phyloP scores from a whole-genome alignment of 2,113 vertebrate species.

The Dunckerocampus dactyliophorus region DNA sequence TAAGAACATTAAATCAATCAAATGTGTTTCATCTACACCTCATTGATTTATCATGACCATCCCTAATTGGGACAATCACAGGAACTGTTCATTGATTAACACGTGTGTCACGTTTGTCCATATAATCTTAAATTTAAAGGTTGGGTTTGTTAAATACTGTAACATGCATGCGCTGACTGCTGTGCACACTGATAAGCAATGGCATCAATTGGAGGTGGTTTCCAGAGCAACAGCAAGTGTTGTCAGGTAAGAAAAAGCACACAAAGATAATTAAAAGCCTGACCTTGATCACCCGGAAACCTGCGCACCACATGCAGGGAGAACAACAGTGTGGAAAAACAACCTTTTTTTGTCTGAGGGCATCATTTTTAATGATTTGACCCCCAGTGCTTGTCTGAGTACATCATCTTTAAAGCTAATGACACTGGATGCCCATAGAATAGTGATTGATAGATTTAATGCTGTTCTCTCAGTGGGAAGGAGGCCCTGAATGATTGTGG shows the following conservation, averaged over 20 bases:
- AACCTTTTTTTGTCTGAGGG: conserved; percentile 34
- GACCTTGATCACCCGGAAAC: conserved; percentile 68
- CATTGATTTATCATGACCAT: not conserved
- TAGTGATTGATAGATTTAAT: conserved; percentile 29
- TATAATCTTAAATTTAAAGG: not conserved
- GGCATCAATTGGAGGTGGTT: conserved; percentile 48
- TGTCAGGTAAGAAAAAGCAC: conserved; percentile 53
- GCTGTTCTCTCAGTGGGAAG: conserved; percentile 16
- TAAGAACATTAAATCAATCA: too few species aligned
- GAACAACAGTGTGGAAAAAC: conserved; percentile 28
- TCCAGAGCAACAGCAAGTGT: conserved; percentile 47
- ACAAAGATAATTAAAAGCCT: conserved; percentile 65
- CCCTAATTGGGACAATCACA: not conserved
- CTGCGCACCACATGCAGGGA: conserved; percentile 48
- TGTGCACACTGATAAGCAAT: not conserved
- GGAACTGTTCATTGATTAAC: too few species aligned
- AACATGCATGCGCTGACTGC: not conserved
- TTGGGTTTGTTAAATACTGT: not conserved
- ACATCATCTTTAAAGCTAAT: conserved; percentile 25
- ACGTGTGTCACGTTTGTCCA: too few species aligned
- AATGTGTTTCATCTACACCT: too few species aligned
- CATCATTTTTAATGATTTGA: conserved; percentile 52
- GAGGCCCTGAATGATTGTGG: conserved; percentile 34
- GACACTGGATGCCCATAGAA: conserved; percentile 15
- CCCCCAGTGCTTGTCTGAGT: conserved; percentile 31